Conservation (phyloP, 2,797 vertebrate species). For the Dicrostonyx torquatus region DNA sequence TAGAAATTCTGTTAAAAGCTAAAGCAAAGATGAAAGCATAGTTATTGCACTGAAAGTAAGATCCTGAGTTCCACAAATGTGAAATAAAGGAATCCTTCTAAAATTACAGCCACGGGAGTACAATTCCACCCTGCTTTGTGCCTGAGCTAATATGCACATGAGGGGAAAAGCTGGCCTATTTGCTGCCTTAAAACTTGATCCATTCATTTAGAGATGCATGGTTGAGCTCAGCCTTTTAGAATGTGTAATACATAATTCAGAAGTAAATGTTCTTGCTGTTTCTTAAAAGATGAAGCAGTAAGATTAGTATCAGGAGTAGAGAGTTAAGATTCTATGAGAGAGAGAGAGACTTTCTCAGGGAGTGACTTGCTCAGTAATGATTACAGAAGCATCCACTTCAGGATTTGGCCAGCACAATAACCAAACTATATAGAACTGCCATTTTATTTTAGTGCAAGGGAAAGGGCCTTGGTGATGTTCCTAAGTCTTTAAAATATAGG, state of each 20-base stretch:
- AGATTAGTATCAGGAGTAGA: neutral
- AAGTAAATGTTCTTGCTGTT: conserved; percentile 69
- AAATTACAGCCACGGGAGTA: conserved; percentile 69
- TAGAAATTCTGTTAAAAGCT: conserved; percentile 6
- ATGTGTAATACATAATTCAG: conserved; percentile 81
- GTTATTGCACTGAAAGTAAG: conserved; percentile 51
- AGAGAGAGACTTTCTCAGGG: neutral
- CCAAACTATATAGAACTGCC: neutral
- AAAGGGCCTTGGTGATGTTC: neutral
- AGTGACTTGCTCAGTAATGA: neutral
- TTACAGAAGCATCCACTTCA: neutral
- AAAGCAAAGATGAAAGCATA: conserved; percentile 16
- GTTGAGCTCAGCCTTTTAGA: conserved; percentile 86
- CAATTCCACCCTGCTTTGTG: conserved; percentile 69
- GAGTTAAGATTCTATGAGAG: neutral
- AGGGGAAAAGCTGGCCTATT: conserved; percentile 69
- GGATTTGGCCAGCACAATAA: neutral
- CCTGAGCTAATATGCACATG: conserved; percentile 76
- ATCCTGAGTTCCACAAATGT: conserved; percentile 59
- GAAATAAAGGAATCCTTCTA: conserved; percentile 77
- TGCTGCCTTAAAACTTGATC: conserved; percentile 85
- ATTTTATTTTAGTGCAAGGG: neutral
- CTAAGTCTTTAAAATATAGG: neutral
- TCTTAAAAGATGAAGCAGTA: conserved; percentile 38
- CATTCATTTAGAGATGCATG: conserved; percentile 82